These are phyloP conservation scores for Myiozetetes cayanensis DNA, from an alignment of 2,113 vertebrate genomes.

Conservation along the genomic window DNA sequence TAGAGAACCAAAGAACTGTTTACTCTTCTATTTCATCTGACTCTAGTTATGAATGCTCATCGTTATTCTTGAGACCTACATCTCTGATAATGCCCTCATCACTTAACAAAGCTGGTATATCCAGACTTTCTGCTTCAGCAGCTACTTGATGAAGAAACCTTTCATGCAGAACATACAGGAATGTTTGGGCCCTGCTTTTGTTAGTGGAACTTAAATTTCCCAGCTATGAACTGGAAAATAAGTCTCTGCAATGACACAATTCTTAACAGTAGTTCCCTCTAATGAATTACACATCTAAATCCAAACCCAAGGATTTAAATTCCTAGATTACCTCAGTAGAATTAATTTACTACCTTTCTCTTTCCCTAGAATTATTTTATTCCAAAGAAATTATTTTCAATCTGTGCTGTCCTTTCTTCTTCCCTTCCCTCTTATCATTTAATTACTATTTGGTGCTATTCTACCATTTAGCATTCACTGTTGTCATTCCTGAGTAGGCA, in stretches of 20 bases:
- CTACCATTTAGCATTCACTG: slow-evolving; percentile 1
- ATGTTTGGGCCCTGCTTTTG: not conserved
- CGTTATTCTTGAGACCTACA: not conserved
- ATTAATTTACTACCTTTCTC: slow-evolving; percentile 25
- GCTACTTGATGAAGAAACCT: not conserved
- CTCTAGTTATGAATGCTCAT: not conserved
- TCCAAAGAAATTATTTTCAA: slow-evolving; percentile 21
- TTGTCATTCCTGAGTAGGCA: not conserved
- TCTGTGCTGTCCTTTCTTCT: not conserved
- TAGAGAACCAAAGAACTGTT: not conserved
- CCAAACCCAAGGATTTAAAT: not conserved
- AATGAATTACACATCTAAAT: slow-evolving; percentile 8
- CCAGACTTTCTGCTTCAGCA: not conserved
- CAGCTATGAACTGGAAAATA: not conserved
- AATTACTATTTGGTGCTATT: slow-evolving; percentile 31
- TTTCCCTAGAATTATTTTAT: slow-evolving; percentile 33
- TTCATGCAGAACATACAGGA: not conserved
- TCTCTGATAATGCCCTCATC: not conserved
- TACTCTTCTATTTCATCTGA: not conserved
- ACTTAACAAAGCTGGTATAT: not conserved
- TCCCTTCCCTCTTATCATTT: slow-evolving; percentile 22
- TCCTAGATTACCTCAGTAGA: not conserved
- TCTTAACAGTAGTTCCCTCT: not conserved
- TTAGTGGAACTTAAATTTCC: not conserved
- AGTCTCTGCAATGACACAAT: not conserved